phyloP scores from a whole-genome alignment of 2,888 invertebrate genomes.

The Dusona sp. region DNA sequence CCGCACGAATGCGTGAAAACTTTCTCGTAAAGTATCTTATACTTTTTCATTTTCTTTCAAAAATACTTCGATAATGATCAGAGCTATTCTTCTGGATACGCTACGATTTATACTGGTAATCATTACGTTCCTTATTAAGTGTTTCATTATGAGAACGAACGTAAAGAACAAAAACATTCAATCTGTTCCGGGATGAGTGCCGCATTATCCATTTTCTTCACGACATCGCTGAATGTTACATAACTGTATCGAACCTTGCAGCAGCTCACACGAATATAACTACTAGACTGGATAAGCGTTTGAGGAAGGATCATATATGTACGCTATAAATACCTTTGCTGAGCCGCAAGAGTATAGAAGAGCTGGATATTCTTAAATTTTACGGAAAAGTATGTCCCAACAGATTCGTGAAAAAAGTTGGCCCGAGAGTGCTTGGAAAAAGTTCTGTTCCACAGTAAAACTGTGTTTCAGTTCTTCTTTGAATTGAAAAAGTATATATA shows the following conservation, averaged over 20 bases:
- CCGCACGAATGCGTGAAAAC: conserved; percentile 46
- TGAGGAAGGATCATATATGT: conserved; percentile 41
- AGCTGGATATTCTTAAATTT: conserved; percentile 62
- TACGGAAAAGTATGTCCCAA: conserved; percentile 62
- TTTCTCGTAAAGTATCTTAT: conserved; percentile 45
- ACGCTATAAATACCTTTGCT: conserved; percentile 44
- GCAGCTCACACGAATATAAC: conserved; percentile 42
- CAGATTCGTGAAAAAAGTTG: conserved; percentile 59
- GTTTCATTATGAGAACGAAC: neutral
- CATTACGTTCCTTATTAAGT: neutral
- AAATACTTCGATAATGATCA: conserved; percentile 23
- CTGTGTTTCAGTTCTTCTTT: conserved; percentile 55
- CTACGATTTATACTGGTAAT: neutral
- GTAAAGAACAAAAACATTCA: conserved; percentile 19
- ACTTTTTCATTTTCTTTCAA: conserved; percentile 36
- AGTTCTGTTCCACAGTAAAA: conserved; percentile 55
- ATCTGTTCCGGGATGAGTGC: conserved; percentile 23
- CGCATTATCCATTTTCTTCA: conserved; percentile 26
- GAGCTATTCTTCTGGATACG: conserved; percentile 3
- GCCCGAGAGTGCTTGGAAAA: conserved; percentile 49
- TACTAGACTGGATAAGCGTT: conserved; percentile 57
- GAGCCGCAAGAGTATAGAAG: conserved; percentile 14
- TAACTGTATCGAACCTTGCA: conserved; percentile 27
- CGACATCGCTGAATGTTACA: neutral
- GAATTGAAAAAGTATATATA: conserved; percentile 62